Evolutionary conservation across 2,888 invertebrate species (phyloP).

Genomic region (Gastrophysa polygoni): DNA sequence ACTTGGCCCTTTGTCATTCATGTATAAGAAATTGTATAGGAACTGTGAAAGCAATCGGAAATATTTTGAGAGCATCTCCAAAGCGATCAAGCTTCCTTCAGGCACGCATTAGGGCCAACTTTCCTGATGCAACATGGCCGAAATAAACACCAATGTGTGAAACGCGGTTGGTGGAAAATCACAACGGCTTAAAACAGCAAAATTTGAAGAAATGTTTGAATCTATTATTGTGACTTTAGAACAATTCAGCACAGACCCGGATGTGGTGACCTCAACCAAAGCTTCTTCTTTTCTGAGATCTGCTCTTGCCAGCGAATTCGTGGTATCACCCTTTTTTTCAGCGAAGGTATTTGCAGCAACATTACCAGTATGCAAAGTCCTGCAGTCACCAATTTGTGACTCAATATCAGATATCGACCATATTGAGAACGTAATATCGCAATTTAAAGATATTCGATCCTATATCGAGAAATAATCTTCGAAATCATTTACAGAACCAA

Average conservation of each 20-base stretch:
- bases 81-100: slow-evolving; percentile 4
- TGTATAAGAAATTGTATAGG: not conserved
- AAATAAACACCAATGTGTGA: slow-evolving; percentile 6
- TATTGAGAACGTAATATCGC: slow-evolving; percentile 3
- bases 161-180: slow-evolving; percentile 6
- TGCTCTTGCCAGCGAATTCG: slow-evolving; percentile 3
- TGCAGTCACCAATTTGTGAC: not conserved
- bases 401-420: slow-evolving; percentile 5
- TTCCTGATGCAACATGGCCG: slow-evolving; percentile 5
- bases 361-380: not conserved
- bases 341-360: not conserved
- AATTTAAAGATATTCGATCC: slow-evolving; percentile 3
- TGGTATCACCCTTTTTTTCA: not conserved
- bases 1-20: slow-evolving; percentile 2
- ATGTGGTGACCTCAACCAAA: slow-evolving; percentile 9
- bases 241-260: slow-evolving; percentile 8
- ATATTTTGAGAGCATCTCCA: not conserved
- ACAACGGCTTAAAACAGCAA: not conserved
- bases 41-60: not conserved
- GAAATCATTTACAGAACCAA: slow-evolving; percentile 7
- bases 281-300: slow-evolving; percentile 15
- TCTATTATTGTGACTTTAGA: slow-evolving; percentile 10
- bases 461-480: not conserved
- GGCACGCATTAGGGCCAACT: slow-evolving; percentile 1
- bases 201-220: slow-evolving; percentile 3